Percentiles rank a stretch among this genome's conserved stretches.
Conservation (phyloP, 2,113 vertebrate species). For the Prunella fulvescens region DNA sequence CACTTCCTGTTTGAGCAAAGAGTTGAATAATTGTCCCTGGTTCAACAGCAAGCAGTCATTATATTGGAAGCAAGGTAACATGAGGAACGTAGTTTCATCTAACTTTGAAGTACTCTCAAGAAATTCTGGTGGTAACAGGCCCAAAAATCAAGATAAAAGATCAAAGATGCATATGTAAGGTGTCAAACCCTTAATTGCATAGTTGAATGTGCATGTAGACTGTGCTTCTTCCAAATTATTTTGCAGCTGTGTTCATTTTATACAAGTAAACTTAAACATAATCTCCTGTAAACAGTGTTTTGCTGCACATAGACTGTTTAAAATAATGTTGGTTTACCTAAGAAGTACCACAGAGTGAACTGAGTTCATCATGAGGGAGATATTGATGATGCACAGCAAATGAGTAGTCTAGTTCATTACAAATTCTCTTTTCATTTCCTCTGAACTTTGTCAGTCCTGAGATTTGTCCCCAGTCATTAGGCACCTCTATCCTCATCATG, state of each 20-base stretch:
- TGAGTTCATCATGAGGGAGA: neutral
- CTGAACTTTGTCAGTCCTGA: neutral
- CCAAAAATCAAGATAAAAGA: constrained; percentile 35
- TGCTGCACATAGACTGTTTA: neutral
- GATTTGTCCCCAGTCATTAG: neutral
- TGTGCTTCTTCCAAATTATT: neutral
- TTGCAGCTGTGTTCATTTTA: neutral
- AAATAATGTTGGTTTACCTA: neutral
- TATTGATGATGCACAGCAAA: neutral
- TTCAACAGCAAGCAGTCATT: neutral
- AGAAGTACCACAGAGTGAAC: neutral
- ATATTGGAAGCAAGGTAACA: neutral
- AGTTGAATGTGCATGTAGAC: neutral
- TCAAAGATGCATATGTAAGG: constrained; percentile 3
- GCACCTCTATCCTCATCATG: neutral
- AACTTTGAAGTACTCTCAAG: constrained; percentile 14
- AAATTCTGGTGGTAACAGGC: neutral
- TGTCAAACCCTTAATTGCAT: neutral
- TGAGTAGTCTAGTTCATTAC: neutral
- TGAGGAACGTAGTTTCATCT: neutral
- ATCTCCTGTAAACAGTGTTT: neutral
- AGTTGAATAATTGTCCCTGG: neutral
- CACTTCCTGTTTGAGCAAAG: neutral
- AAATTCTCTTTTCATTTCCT: neutral
- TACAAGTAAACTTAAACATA: neutral